Conservation (phyloP, 1,140 invertebrate genomes). For the Eriocheir sinensis region DNA sequence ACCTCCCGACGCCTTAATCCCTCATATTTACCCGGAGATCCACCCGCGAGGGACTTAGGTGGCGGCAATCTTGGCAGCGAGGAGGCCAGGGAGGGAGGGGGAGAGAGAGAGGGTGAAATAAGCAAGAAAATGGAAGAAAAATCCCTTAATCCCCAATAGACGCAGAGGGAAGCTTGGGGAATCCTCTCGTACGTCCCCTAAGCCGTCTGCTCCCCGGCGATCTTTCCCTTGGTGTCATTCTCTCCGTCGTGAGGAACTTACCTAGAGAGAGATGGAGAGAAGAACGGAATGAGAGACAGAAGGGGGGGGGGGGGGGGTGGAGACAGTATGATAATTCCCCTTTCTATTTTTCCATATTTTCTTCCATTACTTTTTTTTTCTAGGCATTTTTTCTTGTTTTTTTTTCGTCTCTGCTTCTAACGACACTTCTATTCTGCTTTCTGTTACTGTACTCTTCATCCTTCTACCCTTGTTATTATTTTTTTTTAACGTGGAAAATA, state of each 20-base stretch:
- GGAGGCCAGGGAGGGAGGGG: too few relatives aligned
- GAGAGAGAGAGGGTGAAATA: too few relatives aligned
- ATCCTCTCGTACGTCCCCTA: background rate
- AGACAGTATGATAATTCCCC: too few relatives aligned
- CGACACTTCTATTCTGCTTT: background rate
- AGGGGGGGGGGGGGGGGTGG: too few relatives aligned
- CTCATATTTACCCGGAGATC: background rate
- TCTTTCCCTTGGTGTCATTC: background rate
- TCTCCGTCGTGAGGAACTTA: background rate
- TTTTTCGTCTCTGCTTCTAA: too few relatives aligned
- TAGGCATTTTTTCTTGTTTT: too few relatives aligned
- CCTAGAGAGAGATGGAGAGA: too few relatives aligned
- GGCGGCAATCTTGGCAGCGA: background rate
- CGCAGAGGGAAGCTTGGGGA: background rate
- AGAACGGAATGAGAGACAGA: too few relatives aligned
- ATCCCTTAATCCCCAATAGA: constrained; percentile 15
- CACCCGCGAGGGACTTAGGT: background rate
- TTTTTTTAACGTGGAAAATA: too few relatives aligned
- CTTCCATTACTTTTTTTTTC: too few relatives aligned
- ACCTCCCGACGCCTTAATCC: background rate
- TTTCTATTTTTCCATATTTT: too few relatives aligned
- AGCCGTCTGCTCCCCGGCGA: background rate
- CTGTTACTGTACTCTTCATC: background rate
- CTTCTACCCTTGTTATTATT: too few relatives aligned
- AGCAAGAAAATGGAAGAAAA: constrained; percentile 25